Evolutionary conservation across 2,797 vertebrate genomes (phyloP).

Genomic region (Acrocephalus scirpaceus): DNA sequence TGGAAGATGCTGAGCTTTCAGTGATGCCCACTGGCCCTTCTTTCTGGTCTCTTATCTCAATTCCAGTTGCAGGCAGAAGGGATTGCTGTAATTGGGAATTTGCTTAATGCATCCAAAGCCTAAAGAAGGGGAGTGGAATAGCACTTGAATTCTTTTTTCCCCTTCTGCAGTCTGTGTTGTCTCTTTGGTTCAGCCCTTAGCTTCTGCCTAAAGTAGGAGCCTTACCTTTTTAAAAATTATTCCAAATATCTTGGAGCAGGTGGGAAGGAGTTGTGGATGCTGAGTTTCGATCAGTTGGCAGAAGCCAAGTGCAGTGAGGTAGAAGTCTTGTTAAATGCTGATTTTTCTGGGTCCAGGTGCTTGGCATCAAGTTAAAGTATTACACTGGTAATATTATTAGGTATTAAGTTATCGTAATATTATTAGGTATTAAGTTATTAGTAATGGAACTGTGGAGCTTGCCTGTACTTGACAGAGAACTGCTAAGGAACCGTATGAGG

Average conservation of each 20-base stretch:
- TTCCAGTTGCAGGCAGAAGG: not conserved
- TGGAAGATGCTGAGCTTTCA: not conserved
- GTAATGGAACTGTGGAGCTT: constrained; percentile 25
- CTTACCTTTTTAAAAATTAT: not conserved
- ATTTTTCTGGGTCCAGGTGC: constrained; percentile 33
- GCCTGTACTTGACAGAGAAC: constrained; percentile 38
- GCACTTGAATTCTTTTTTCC: not conserved
- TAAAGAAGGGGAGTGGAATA: not conserved
- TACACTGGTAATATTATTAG: not conserved
- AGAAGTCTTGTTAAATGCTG: not conserved
- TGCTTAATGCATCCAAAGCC: not conserved
- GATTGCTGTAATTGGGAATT: not conserved
- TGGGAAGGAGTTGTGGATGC: not conserved
- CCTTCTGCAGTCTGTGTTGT: not conserved
- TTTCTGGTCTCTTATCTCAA: not conserved
- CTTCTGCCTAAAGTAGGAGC: not conserved
- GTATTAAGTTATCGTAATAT: constrained; percentile 48
- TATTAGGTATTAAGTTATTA: constrained; percentile 52
- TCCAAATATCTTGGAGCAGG: not conserved
- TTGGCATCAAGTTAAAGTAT: constrained; percentile 40
- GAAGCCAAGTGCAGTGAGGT: not conserved
- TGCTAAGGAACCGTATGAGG: not conserved
- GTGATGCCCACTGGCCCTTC: not conserved
- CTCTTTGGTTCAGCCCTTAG: not conserved
- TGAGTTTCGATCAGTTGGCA: not conserved